These are phyloP conservation scores for Ichneumoninae sp. DNA, from an alignment of 2,888 invertebrate genomes.

Conservation along the genomic window DNA sequence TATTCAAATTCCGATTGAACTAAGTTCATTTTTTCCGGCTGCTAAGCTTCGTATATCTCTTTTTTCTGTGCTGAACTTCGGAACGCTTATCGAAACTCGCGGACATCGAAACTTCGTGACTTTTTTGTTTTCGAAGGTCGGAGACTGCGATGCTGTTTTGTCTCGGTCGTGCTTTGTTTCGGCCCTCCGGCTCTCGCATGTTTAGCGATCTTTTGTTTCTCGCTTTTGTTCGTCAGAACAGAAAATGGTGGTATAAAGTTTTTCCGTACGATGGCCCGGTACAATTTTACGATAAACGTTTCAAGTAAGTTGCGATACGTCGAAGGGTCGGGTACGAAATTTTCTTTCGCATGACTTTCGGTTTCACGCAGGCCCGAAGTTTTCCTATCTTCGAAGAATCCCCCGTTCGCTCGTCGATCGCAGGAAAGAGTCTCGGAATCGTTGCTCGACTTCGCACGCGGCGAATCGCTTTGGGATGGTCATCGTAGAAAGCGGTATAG, in stretches of 20 bases:
- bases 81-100: background rate
- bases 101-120: background rate
- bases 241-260: background rate
- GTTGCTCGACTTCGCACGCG: background rate
- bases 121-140: background rate
- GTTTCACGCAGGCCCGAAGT: background rate
- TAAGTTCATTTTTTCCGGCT: constrained; percentile 6
- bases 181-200: background rate
- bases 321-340: background rate
- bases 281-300: background rate
- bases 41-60: background rate
- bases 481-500: background rate
- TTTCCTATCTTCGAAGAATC: background rate
- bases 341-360: background rate
- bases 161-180: background rate
- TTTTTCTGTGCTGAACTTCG: background rate
- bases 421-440: background rate
- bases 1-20: constrained; percentile 40
- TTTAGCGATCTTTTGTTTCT: background rate
- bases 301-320: background rate
- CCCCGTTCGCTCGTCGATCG: background rate
- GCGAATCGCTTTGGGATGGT: background rate
- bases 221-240: background rate
- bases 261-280: background rate
- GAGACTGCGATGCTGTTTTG: background rate